Percentiles rank a stretch among this genome's conserved stretches.
phyloP scores from a whole-genome alignment of 1,140 invertebrate species.

The Archivesica marissinica region DNA sequence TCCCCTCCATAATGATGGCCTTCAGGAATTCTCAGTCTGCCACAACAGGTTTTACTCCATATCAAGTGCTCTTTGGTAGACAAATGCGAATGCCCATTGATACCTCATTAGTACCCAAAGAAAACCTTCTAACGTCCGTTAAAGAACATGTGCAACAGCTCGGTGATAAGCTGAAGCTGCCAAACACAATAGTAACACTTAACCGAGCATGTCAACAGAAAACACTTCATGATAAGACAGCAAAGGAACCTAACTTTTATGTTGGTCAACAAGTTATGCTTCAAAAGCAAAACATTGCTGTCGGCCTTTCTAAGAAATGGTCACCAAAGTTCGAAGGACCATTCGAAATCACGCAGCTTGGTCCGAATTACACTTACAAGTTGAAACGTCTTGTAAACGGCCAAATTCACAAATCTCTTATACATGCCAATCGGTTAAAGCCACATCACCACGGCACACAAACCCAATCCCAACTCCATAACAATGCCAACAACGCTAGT shows the following conservation, averaged over 20 bases:
- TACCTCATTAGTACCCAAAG: constrained; percentile 9
- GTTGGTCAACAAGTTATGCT: too few relatives aligned
- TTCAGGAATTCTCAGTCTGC: constrained; percentile 22
- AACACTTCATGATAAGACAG: constrained; percentile 12
- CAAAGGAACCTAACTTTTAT: constrained; percentile 1
- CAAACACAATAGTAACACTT: neutral
- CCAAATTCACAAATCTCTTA: too few relatives aligned
- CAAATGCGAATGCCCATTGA: constrained; percentile 56
- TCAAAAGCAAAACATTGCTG: too few relatives aligned
- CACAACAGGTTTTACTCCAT: constrained; percentile 42
- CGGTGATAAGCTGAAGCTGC: neutral
- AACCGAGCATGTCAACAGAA: constrained; percentile 42
- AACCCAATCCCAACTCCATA: too few relatives aligned
- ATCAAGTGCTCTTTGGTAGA: constrained; percentile 38
- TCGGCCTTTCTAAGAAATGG: too few relatives aligned
- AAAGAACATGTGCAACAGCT: constrained; percentile 13
- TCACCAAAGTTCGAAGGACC: too few relatives aligned
- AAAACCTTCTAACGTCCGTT: neutral
- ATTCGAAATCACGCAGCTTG: too few relatives aligned
- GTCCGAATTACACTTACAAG: too few relatives aligned
- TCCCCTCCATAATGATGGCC: constrained; percentile 50
- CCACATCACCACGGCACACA: too few relatives aligned
- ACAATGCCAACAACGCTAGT: too few relatives aligned
- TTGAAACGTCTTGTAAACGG: too few relatives aligned
- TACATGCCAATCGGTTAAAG: too few relatives aligned